These are phyloP conservation scores for Noturus placidus DNA, from an alignment of 2,113 vertebrate genomes.

Conservation along the genomic window DNA sequence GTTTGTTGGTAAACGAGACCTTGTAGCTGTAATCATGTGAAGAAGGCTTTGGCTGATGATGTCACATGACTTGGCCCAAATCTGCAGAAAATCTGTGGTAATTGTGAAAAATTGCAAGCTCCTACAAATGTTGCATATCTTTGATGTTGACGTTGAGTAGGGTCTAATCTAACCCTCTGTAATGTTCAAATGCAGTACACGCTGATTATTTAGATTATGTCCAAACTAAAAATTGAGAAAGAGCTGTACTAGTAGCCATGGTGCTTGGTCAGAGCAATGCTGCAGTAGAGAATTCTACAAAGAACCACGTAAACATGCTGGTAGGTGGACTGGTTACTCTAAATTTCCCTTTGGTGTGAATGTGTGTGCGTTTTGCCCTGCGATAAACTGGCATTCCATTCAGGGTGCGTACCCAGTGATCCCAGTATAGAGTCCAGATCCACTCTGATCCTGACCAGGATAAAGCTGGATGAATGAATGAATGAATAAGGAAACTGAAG, in stretches of 20 bases:
- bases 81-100: too few species aligned
- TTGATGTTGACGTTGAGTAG: too few species aligned
- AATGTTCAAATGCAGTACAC: too few species aligned
- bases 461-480: background rate
- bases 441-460: background rate
- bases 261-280: background rate
- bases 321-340: background rate
- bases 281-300: background rate
- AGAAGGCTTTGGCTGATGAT: too few species aligned
- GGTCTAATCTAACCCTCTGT: too few species aligned
- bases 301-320: background rate
- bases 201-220: too few species aligned
- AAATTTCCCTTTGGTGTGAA: background rate
- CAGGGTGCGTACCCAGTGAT: background rate
- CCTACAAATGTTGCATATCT: too few species aligned
- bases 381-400: background rate
- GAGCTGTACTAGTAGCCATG: background rate
- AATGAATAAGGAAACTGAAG: background rate
- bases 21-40: too few species aligned
- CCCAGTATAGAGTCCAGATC: background rate
- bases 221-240: too few species aligned
- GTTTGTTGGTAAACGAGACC: too few species aligned
- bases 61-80: too few species aligned
- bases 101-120: too few species aligned
- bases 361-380: background rate